Percentiles rank a stretch among this genome's conserved stretches.
Evolutionary conservation across 2,113 vertebrate species (phyloP).

Genomic region (Lipophrys pholis): DNA sequence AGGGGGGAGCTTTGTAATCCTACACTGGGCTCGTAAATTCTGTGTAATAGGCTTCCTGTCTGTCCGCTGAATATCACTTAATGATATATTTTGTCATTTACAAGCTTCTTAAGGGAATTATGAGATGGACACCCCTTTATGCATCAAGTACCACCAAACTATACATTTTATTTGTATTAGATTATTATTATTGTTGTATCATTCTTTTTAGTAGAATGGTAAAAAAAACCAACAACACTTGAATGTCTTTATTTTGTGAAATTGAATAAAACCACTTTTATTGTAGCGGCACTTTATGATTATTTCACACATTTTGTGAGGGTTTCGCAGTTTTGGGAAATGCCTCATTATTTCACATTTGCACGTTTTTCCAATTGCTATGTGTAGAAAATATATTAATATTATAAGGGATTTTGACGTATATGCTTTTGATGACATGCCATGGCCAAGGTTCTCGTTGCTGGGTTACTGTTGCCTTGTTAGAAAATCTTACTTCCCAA

Average conservation of each 20-base stretch:
- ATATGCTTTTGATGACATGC: slow-evolving; percentile 57
- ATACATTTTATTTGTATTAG: neutral
- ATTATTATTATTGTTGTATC: too few species aligned
- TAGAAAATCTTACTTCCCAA: slow-evolving; percentile 48
- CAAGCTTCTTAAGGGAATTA: slow-evolving; percentile 7
- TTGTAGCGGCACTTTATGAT: too few species aligned
- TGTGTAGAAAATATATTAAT: slow-evolving; percentile 2
- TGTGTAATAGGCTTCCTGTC: slow-evolving; percentile 4
- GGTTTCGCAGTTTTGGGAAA: slow-evolving; percentile 17
- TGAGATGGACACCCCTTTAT: neutral
- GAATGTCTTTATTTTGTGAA: neutral
- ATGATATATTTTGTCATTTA: slow-evolving; percentile 8
- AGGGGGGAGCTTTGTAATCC: neutral
- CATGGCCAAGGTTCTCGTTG: slow-evolving; percentile 70
- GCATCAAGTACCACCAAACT: neutral
- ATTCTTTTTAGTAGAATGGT: too few species aligned
- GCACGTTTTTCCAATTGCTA: slow-evolving; percentile 1
- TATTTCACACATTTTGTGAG: too few species aligned
- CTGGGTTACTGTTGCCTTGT: slow-evolving; percentile 85
- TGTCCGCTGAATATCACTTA: slow-evolving; percentile 27
- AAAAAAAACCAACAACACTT: too few species aligned
- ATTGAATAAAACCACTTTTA: neutral
- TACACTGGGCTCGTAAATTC: neutral
- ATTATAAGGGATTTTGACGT: too few species aligned
- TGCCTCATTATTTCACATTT: slow-evolving; percentile 6